These are phyloP conservation scores for Spondyliosoma cantharus DNA, from an alignment of 2,797 vertebrate genomes.

Conservation along the genomic window DNA sequence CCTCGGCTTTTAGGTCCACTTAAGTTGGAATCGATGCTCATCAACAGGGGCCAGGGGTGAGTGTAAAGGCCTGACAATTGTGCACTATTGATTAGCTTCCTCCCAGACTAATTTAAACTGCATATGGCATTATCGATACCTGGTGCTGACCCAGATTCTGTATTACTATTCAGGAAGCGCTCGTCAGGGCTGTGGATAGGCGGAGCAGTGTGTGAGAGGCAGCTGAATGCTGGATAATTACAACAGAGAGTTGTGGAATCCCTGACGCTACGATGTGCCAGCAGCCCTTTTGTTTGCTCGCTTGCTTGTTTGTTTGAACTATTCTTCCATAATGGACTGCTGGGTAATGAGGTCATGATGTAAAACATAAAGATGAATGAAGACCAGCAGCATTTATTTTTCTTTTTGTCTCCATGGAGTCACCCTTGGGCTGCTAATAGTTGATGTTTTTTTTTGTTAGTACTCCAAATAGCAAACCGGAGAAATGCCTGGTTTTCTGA, in stretches of 20 bases:
- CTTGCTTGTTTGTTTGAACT: constrained; percentile 66
- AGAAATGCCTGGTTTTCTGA: background rate
- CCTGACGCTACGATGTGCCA: constrained; percentile 55
- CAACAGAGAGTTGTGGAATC: constrained; percentile 67
- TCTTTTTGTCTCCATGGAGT: background rate
- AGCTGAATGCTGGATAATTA: constrained; percentile 76
- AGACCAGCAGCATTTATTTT: constrained; percentile 15
- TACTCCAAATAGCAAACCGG: background rate
- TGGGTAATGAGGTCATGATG: constrained; percentile 55
- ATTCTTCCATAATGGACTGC: constrained; percentile 47
- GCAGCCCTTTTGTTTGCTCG: constrained; percentile 61
- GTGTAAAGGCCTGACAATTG: constrained; percentile 71
- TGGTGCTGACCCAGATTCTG: constrained; percentile 57
- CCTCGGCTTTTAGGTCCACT: constrained; percentile 62
- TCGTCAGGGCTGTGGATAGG: constrained; percentile 40
- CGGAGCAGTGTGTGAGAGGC: constrained; percentile 34
- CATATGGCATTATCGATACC: constrained; percentile 76
- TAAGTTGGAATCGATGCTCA: constrained; percentile 76
- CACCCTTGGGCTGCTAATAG: background rate
- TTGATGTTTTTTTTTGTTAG: background rate
- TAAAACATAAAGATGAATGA: constrained; percentile 37
- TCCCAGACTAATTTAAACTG: constrained; percentile 74
- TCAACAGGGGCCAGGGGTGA: constrained; percentile 73
- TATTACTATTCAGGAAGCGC: constrained; percentile 57
- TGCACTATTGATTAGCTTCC: constrained; percentile 74